Percentiles rank a stretch among this genome's conserved stretches.
phyloP scores from a whole-genome alignment of 2,888 invertebrate species.

The Pelosia muscerda region DNA sequence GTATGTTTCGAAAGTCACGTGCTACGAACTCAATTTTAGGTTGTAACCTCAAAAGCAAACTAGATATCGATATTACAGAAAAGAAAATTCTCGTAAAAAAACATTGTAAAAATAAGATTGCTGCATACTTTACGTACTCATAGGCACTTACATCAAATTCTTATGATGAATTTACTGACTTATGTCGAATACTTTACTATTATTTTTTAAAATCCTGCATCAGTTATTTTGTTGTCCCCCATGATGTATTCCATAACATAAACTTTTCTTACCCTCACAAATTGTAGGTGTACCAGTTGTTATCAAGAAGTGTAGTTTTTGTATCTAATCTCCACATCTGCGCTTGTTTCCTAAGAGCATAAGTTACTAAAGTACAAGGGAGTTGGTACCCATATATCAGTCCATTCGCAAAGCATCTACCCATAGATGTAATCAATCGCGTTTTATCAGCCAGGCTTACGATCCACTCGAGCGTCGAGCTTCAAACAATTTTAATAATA shows the following conservation, averaged over 20 bases:
- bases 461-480: neutral
- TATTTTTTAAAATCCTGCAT: too few relatives aligned
- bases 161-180: neutral
- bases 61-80: neutral
- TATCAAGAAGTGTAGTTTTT: slow-evolving; percentile 65
- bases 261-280: slow-evolving; percentile 17
- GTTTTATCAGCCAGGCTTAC: slow-evolving; percentile 73
- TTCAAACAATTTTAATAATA: neutral
- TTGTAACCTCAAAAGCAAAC: slow-evolving; percentile 28
- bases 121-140: neutral
- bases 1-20: slow-evolving; percentile 42
- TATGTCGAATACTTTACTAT: too few relatives aligned
- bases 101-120: neutral
- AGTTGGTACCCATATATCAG: slow-evolving; percentile 59
- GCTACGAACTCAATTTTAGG: slow-evolving; percentile 34
- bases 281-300: slow-evolving; percentile 62
- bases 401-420: slow-evolving; percentile 74
- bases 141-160: neutral
- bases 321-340: slow-evolving; percentile 81
- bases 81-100: neutral
- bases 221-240: too few relatives aligned
- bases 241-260: slow-evolving; percentile 9
- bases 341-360: slow-evolving; percentile 69
- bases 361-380: slow-evolving; percentile 57
- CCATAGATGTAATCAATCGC: slow-evolving; percentile 63